Base-by-base conservation (phyloP, 2,888 invertebrate genomes). In the Nebria brevicollis region DNA sequence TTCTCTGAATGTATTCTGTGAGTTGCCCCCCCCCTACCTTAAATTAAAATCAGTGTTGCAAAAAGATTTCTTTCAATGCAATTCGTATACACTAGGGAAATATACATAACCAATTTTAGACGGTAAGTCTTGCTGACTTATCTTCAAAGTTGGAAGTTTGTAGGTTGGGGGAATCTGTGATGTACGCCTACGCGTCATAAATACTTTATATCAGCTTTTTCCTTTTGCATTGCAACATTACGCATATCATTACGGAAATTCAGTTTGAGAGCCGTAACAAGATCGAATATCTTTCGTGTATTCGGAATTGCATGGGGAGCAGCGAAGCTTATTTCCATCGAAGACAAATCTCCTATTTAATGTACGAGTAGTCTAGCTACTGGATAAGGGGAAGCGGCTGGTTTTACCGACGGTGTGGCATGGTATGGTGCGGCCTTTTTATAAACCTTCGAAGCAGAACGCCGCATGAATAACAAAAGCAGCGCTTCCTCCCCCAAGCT, bases 401-500 rank as follows among this genome's bases (percentile, higher is more conserved):
- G 72, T 25, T n/a, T 66, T 25, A 34, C 11, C 13, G 3, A 72
- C 72, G 13, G 41, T 34, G 34, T 42, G 72, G 72, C n/a, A 13
- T 54, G 54, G 54, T 13, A 8, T 54, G 75, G 65, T 77, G 77
- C 75, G 66, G 84, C 85, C 85, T 86, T 87, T 86, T 87, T 86
- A 86, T 86, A 87, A 86, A 85, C 85, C 85, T 84, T 84, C 83
- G 84, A 84, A 84, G 85, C 83, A 85, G 86, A 85, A 86, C 86
- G 86, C 86, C 86, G 87, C 87, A 87, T 87, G 87, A 87, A 87
- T 88, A 88, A 88, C 87, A 88, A 87, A 87, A 86, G 87, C 86
- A 85, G 54, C 54, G 1, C 6, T 8, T 82, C 82, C 83, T 83
- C 80, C 79, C 42, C 72, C 66, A 41, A 15, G 66, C 82, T 81